These are phyloP conservation scores for Schlechtendalia chinensis DNA, from an alignment of 1,140 invertebrate genomes.

Conservation along the genomic window DNA sequence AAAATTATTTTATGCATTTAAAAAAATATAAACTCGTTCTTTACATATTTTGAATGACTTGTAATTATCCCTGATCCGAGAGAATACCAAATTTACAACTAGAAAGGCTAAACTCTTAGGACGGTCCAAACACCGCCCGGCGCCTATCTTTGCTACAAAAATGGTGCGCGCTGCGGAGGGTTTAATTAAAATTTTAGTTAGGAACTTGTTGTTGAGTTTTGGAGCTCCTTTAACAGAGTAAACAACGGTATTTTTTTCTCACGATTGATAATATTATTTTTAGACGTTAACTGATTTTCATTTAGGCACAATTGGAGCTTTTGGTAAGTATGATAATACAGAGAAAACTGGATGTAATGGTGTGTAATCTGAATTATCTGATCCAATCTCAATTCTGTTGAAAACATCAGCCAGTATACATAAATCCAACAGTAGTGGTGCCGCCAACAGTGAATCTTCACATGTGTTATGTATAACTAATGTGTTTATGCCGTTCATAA, in stretches of 20 bases:
- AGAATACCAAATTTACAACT: too few species aligned
- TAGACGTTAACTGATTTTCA: slow-evolving; percentile 54
- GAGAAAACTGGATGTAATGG: slow-evolving; percentile 62
- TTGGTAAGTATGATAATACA: slow-evolving; percentile 84
- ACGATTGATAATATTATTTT: slow-evolving; percentile 4
- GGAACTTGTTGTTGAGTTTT: slow-evolving; percentile 70
- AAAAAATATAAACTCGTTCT: too few species aligned
- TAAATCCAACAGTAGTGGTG: slow-evolving; percentile 89
- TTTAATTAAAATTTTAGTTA: too few species aligned
- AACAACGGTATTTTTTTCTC: background rate
- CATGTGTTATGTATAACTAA: slow-evolving; percentile 95
- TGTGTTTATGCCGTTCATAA: slow-evolving; percentile 91
- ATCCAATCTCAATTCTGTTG: slow-evolving; percentile 71
- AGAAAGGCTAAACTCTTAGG: too few species aligned
- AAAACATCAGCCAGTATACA: slow-evolving; percentile 85
- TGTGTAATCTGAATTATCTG: slow-evolving; percentile 53
- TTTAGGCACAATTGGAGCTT: slow-evolving; percentile 72
- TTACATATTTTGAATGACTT: too few species aligned
- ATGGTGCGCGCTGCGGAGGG: too few species aligned
- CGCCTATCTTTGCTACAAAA: too few species aligned
- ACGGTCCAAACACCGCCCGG: too few species aligned
- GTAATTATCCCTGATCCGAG: too few species aligned
- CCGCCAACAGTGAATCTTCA: slow-evolving; percentile 91
- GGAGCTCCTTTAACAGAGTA: slow-evolving; percentile 64
- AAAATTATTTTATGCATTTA: too few species aligned